Conservation (phyloP, 2,113 vertebrate genomes). For the Anolis sagrei region DNA sequence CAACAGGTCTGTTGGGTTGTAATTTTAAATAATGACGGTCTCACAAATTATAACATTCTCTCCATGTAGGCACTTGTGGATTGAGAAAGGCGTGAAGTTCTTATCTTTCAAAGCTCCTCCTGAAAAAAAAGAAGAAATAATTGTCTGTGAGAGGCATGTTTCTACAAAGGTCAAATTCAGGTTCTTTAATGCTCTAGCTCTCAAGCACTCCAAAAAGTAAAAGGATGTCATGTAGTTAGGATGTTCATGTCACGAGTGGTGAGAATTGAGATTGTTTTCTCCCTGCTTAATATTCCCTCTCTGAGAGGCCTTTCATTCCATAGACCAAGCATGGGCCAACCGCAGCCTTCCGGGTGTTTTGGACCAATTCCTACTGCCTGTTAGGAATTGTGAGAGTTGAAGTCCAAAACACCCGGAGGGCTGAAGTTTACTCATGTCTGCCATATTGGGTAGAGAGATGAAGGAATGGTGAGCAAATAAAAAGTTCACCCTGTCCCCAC, state of each 20-base stretch:
- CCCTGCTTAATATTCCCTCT: neutral
- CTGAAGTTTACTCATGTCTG: too few species aligned
- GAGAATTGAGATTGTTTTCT: too few species aligned
- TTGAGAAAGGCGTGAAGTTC: slow-evolving; percentile 60
- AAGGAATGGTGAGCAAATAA: neutral
- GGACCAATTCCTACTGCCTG: too few species aligned
- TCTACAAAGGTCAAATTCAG: slow-evolving; percentile 20
- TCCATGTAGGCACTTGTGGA: slow-evolving; percentile 52
- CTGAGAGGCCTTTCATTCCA: neutral
- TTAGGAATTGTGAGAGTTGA: too few species aligned
- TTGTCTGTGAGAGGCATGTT: slow-evolving; percentile 38
- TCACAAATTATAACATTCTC: slow-evolving; percentile 60
- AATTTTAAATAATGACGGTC: slow-evolving; percentile 70
- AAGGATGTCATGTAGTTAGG: neutral
- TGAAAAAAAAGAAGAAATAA: slow-evolving; percentile 61
- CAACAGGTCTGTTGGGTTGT: slow-evolving; percentile 68
- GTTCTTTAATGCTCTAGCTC: slow-evolving; percentile 7
- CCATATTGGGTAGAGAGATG: neutral
- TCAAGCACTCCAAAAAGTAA: neutral
- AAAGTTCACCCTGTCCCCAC: neutral
- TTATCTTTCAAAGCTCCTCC: slow-evolving; percentile 61
- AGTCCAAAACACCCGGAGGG: too few species aligned
- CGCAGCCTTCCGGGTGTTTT: too few species aligned
- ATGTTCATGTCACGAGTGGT: neutral
- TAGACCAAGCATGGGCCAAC: neutral